Evolutionary conservation across 2,888 invertebrate genomes (phyloP), one percentile per base, ranked within the genome.

Genomic region (Parnassius orleans): DNA sequence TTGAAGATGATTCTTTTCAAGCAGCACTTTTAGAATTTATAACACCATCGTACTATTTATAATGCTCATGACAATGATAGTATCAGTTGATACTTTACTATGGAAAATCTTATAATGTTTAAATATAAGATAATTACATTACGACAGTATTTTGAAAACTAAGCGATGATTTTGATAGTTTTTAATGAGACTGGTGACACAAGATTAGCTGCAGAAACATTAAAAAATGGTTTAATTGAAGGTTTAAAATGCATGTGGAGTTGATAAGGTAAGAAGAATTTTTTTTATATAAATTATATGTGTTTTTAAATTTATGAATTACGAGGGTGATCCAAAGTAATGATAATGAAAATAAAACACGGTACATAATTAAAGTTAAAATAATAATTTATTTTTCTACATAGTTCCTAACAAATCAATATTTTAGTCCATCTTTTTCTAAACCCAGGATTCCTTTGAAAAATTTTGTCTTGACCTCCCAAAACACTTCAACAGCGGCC

Each of bases 61-160:
- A 0, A 78, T 90, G 80, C 63, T 90, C 79, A 47, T 83, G 14
- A 80, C 78, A 0, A 89, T 91, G 88, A 84, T 86, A 2, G 63
- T 86, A n/a, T 75, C 80, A 0, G 80, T 84, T 0, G 90, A 90
- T 61, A 68, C 77, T 2, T 83, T 48, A 81, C 83, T 0, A 78
- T 90, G 76, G 69, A 78, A 2, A 79, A 83, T 58, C 71, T 91
- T 12, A 86, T 90, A 10, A 84, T 87, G 72, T 85, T 80, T 61
- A 88, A 88, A 65, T 88, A 88, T 64, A 91, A 91, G 68, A 84
- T 89, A 50, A 84, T 88, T n/a, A 83, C 87, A 1, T 64, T 91
- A 44, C 77, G 80, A 64, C 68, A 78, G 48, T 90, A 88, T 66
- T 88, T 90, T 24, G 84, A 84, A 65, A 73, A 9, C 65, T 90